Conservation (phyloP, 2,888 invertebrate genomes). For the Cistogaster globosa region DNA sequence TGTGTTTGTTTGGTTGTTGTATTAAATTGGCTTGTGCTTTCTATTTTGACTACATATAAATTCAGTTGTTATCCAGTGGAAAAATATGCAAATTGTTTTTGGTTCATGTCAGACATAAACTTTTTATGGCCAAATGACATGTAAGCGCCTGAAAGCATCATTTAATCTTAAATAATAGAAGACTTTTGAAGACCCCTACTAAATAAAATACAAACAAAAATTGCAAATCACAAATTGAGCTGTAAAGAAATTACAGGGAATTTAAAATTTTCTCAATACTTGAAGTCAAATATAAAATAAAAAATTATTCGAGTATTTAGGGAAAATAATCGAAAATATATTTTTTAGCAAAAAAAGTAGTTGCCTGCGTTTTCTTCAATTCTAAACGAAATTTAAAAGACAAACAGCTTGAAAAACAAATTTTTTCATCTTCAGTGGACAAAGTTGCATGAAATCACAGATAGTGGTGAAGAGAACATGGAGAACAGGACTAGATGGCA, state of each 20-base stretch:
- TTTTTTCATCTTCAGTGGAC: background rate
- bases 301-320: no score
- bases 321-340: no score
- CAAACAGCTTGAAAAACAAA: background rate
- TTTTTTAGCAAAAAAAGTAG: no score
- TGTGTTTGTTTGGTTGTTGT: constrained; percentile 31
- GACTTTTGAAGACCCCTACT: constrained; percentile 11
- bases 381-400: no score
- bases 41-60: constrained; percentile 76
- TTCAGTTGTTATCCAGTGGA: constrained; percentile 80
- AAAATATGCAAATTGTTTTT: constrained; percentile 82
- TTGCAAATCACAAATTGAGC: no score
- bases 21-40: constrained; percentile 64
- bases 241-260: no score
- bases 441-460: constrained; percentile 1
- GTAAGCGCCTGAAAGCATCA: constrained; percentile 75
- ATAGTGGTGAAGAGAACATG: constrained; percentile 11
- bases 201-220: background rate
- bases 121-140: constrained; percentile 81
- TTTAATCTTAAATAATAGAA: background rate
- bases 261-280: no score
- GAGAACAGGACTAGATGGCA: constrained; percentile 36
- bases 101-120: constrained; percentile 81
- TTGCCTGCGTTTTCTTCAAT: no score
- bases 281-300: no score